Base-by-base conservation (phyloP, 2,888 invertebrate species). In the Melanophora roralis region DNA sequence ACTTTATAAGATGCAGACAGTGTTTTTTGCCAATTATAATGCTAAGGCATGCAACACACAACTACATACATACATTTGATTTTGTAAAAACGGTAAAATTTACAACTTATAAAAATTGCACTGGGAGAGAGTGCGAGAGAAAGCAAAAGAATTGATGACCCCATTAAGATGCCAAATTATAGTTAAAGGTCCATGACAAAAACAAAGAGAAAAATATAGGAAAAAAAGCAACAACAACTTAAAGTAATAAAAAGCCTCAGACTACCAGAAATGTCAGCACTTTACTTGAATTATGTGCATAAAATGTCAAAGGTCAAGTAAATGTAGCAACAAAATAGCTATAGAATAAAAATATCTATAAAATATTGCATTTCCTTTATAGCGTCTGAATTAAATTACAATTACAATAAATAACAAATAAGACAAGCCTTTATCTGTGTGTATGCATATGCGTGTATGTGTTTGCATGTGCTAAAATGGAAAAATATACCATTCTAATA, bases 161-260 rank as follows among this genome's bases (percentile, higher is more conserved):
- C 77, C 59, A 72, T 78, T 78, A 60, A 67, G 59, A 67, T 47
- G 71, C 60, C 59, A 78, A 78, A 67, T 72, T 45, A 51, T 59
- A 38, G 34, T 51, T 45, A 51, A 71, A 51, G 32, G 55, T 65
- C 65, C 59, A 36, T 9, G 47, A 57, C 21, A 75, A 62, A 60
- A 75, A 32, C 12, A 55, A 43, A 4, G 23, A 6, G 2, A 38
- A n/a, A n/a, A 1, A 6, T 7, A 14, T 1, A 19, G 0, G 5
- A 36, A 14, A 49, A 32, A 19, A 59, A 5, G 1, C 12, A n/a
- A 21, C n/a, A 7, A 3, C n/a, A 21, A 16, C 23, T 43, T 6
- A 2, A 34, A 45, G n/a, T 21, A 49, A 14, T 53, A 43, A 51
- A 21, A 2, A 51, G 12, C 34, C 23, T 47, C 38, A 55, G 62